Conservation (phyloP, 1,140 invertebrate genomes). For the Nymphalis io region DNA sequence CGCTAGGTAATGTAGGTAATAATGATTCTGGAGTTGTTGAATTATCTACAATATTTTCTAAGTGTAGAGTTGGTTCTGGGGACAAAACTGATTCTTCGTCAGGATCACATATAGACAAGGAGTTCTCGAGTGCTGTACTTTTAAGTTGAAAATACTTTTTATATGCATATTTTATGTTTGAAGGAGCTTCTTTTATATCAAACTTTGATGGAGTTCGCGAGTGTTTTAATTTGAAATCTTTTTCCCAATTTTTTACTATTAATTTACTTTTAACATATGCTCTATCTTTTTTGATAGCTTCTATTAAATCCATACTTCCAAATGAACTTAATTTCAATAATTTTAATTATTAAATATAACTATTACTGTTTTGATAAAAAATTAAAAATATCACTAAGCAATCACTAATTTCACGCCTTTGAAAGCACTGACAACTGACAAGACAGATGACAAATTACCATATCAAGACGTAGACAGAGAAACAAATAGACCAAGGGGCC, state of each 20-base stretch:
- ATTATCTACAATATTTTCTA: conserved; percentile 34
- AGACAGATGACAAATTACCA: too few species aligned
- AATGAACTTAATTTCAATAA: neutral
- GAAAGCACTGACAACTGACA: too few species aligned
- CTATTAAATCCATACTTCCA: conserved; percentile 64
- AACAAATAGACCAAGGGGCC: too few species aligned
- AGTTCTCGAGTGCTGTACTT: conserved; percentile 86
- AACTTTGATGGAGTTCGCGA: conserved; percentile 88
- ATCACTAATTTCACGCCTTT: too few species aligned
- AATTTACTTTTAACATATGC: conserved; percentile 84
- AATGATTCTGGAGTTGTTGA: conserved; percentile 45
- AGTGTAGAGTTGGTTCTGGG: conserved; percentile 45
- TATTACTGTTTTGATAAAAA: too few species aligned
- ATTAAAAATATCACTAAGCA: too few species aligned
- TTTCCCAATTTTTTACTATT: conserved; percentile 90
- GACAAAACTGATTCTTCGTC: conserved; percentile 64
- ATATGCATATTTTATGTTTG: conserved; percentile 87
- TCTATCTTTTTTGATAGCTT: conserved; percentile 71
- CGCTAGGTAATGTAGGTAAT: conserved; percentile 59
- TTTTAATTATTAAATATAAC: too few species aligned
- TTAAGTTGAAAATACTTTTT: conserved; percentile 91
- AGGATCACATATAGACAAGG: conserved; percentile 78
- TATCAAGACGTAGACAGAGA: too few species aligned
- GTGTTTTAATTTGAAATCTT: conserved; percentile 85
- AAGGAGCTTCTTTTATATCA: conserved; percentile 88